These are phyloP conservation scores for Cladorhizidae sp. DNA, from an alignment of 37 sponge, comb jelly and placozoan genomes.

Conservation along the genomic window DNA sequence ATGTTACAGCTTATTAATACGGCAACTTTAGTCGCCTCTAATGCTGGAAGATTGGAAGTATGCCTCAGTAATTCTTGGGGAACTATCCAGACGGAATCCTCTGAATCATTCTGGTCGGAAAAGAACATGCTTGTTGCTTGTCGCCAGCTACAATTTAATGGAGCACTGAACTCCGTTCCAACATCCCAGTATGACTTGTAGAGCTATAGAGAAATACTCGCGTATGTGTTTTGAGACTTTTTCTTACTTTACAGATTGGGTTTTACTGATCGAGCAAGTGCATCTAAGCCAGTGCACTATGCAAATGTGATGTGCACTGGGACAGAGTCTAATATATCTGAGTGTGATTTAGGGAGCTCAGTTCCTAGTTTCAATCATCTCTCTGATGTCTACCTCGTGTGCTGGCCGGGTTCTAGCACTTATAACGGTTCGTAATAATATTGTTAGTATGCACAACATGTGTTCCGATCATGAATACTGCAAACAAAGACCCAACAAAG, in stretches of 20 bases:
- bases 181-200: slow-evolving; percentile 16
- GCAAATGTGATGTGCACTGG: slow-evolving; percentile 5
- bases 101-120: slow-evolving; percentile 19
- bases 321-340: slow-evolving; percentile 7
- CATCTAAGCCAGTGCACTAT: slow-evolving; percentile 11
- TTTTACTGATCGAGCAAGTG: neutral
- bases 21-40: neutral
- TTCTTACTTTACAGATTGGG: no score
- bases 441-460: no score
- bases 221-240: no score
- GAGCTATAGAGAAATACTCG: no score
- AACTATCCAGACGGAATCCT: neutral
- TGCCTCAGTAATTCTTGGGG: slow-evolving; percentile 33
- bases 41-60: slow-evolving; percentile 28
- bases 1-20: neutral
- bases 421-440: no score
- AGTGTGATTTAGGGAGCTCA: neutral
- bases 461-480: no score
- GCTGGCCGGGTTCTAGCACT: neutral
- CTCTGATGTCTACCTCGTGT: slow-evolving; percentile 33
- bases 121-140: slow-evolving; percentile 57
- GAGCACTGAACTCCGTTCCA: slow-evolving; percentile 42
- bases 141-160: slow-evolving; percentile 1
- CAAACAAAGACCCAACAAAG: neutral
- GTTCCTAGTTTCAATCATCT: neutral